Percentiles rank a stretch among this genome's conserved stretches.
phyloP scores from a whole-genome alignment of 2,797 vertebrate species.

The Nyctibius grandis region DNA sequence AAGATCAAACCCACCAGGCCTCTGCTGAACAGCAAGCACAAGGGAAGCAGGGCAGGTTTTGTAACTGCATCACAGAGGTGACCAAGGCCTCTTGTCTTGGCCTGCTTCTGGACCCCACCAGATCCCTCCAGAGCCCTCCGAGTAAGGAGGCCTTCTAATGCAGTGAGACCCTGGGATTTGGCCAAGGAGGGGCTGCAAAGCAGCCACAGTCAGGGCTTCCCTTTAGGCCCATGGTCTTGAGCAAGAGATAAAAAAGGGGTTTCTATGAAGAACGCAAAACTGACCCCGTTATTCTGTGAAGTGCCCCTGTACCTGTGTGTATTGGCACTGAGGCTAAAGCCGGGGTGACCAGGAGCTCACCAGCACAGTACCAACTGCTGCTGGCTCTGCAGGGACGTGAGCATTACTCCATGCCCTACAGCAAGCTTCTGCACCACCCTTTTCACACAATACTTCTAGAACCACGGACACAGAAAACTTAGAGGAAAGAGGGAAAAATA shows the following conservation, averaged over 20 bases:
- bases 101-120: not conserved
- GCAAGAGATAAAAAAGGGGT: not conserved
- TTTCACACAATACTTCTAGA: not conserved
- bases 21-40: not conserved
- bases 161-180: rapidly evolving
- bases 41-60: not conserved
- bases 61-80: not conserved
- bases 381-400: not conserved
- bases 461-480: not conserved
- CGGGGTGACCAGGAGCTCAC: not conserved
- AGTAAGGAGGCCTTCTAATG: too few relatives aligned
- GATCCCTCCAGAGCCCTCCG: not conserved
- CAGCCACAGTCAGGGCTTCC: not conserved
- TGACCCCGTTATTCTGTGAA: not conserved
- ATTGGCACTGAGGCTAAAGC: rapidly evolving
- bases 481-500: not conserved
- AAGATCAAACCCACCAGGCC: not conserved
- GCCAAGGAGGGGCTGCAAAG: not conserved
- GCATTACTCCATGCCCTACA: rapidly evolving
- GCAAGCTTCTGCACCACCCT: not conserved
- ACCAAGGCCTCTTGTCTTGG: not conserved
- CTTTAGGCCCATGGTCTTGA: not conserved
- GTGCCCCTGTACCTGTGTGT: too few relatives aligned
- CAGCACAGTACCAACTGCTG: too few relatives aligned
- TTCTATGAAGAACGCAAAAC: not conserved